Base-by-base conservation (phyloP, 2,888 invertebrate genomes). In the Dryadula phaetusa region DNA sequence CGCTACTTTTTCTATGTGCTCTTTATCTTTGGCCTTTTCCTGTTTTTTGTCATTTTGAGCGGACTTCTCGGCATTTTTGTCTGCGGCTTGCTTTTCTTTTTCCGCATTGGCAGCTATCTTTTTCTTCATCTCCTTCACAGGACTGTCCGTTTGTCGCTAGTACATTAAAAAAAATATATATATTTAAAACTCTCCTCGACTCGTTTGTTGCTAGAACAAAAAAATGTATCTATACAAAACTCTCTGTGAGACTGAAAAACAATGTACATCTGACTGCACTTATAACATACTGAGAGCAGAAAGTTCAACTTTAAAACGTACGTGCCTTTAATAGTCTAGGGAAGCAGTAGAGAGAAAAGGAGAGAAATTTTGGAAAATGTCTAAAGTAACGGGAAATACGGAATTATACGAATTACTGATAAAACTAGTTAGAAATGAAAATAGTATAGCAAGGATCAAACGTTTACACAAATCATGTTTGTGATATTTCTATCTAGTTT, bases 81-180 rank as follows among this genome's bases (percentile, higher is more conserved):
- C 87, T 3, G 82, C 82, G 0, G 81, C 78, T 42, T 84, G 83
- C 70, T 89, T 90, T 53, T 90, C 91, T 71, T 90, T 91, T 62
- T 91, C 91, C 0, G 87, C 87, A 65, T 87, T 88, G 4, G 87
- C 88, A 1, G 90, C 90, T 77, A 89, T 81, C 79, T 91, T 92
- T 81, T 92, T 92, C 76, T 91, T 92, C 88, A 89, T 89, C 12
- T 92, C 92, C 76, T 89, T 90, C 3, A 85, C 87, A 4, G 92
- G 90, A 74, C 82, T 90, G 64, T 87, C 85, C 18, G 86, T 75
- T 76, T 82, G 84, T 65, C 78, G 78, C 87, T 88, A 82, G n/a
- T n/a, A 14, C 70, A 69, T 58, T 42, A 54, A 54, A 40, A 61
- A 10, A 28, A 32, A 20, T n/a, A 18, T 18, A 40, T 49, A 25